Base-by-base conservation (phyloP, 2,113 vertebrate species). In the Reinhardtius hippoglossoides region DNA sequence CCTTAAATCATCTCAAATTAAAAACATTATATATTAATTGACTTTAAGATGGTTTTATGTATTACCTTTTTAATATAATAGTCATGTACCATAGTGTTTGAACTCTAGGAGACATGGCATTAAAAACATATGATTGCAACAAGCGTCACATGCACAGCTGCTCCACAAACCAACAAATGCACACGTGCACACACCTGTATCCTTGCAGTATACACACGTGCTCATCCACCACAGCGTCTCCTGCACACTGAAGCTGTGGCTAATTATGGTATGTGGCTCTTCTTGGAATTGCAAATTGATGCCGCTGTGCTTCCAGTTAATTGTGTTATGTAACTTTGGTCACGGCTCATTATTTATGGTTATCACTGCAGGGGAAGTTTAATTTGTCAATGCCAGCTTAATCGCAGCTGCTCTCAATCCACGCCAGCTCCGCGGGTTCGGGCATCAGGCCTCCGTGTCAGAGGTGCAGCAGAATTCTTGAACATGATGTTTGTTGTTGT, bases 361-460 rank as follows among this genome's bases (percentile, higher is more conserved):
- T 31, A 58, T 67, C 65, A 56, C 68, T 72, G 63, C 62, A 71
- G 74, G 84, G 76, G 18, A 58, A 59, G 61, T 78, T 86, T 75
- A 67, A 84, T 86, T 89, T 82, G 77, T 87, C 78, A 70, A 67
- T 78, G 75, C 55, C 57, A 67, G 52, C 72, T 81, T 78, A 73
- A 72, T 64, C 0, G 8, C 76, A 82, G 70, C 77, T 84, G 67
- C 65, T 74, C 58, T 72, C 71, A 8, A 67, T 76, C 2, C 50
- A 44, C n/a, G 48, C 58, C 46, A 71, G 62, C 37, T 24, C 56
- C 65, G 66, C 31, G 56, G 50, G 15, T 75, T 73, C 56, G 21
- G 10, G 12, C 54, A 21, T n/a, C 58, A 67, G 59, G 59, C 61
- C 44, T 64, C 3, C 0, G 42, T 16, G 31, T 67, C 37, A 35